Evolutionary conservation across 2,888 invertebrate species (phyloP).

Genomic region (Pasiphila rectangulata): DNA sequence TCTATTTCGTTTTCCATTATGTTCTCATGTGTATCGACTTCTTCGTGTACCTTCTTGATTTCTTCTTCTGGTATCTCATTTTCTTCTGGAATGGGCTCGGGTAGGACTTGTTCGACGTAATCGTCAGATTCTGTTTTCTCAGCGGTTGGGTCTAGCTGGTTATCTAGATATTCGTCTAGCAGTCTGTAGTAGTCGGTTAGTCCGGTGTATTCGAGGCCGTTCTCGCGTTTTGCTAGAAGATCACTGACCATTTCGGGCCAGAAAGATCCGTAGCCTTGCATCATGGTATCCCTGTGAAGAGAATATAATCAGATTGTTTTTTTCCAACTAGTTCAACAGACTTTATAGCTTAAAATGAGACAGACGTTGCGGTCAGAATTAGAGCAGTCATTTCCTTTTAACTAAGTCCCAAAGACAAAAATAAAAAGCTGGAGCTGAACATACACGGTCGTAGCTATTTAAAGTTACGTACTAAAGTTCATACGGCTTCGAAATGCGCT

Average conservation of each 20-base stretch:
- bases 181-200: conserved; percentile 79
- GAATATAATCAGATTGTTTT: not conserved
- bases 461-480: too few species aligned
- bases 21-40: conserved; percentile 37
- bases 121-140: conserved; percentile 51
- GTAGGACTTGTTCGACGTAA: conserved; percentile 55
- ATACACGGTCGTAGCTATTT: not conserved
- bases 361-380: too few species aligned
- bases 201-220: conserved; percentile 72
- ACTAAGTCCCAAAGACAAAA: too few species aligned
- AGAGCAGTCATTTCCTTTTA: too few species aligned
- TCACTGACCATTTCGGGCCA: conserved; percentile 77
- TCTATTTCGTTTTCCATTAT: conserved; percentile 59
- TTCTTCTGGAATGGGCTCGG: conserved; percentile 46
- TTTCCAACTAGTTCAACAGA: not conserved
- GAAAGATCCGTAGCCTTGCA: conserved; percentile 64
- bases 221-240: conserved; percentile 67
- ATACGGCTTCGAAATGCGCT: too few species aligned
- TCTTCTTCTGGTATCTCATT: conserved; percentile 51
- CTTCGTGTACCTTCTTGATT: conserved; percentile 27
- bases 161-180: conserved; percentile 77
- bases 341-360: not conserved
- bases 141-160: conserved; percentile 61
- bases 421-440: not conserved
- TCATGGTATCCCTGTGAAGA: conserved; percentile 64